Evolutionary conservation across 2,113 vertebrate genomes (phyloP), one percentile per base, ranked within the genome.

Genomic region (Callithrix jacchus): DNA sequence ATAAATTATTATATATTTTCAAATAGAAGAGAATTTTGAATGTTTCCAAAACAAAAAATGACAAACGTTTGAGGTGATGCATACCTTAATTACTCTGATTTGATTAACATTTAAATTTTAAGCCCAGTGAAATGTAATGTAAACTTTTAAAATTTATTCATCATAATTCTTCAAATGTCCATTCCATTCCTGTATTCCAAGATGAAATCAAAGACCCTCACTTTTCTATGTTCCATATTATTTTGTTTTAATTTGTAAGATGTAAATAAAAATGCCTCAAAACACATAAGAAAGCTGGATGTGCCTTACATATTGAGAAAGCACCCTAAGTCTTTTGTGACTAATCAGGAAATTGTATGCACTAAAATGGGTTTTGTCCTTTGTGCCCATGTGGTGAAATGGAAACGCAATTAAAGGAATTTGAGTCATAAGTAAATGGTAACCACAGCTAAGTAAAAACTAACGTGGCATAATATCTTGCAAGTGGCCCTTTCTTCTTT

Each of bases 331-430:
- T 35, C 71, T 71, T 81, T 71, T 61, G 32, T 61, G 40, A 37
- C 25, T n/a, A 61, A 81, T 56, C 25, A 87, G 45, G 52, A 97
- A 84, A 97, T 17, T 66, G 35, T 66, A 30, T 56, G 18, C n/a
- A 66, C 35, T 92, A 27, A 90, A 89, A 86, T 40, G 27, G 27
- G 5, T 68, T 87, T 97, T 20, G 82, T 32, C 1, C 52, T 97
- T 42, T 70, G 79, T 86, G n/a, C 27, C 64, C 52, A 61, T 56
- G 54, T 80, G 35, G 40, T 86, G 21, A 93, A 96, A 96, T 86
- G 40, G 10, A 79, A 87, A 82, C 94, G 12, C 71, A 95, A 94
- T 95, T 91, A 94, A 95, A 91, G 76, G 45, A 82, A 89, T 79
- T 81, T 86, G 73, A 92, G 18, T 79, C 47, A 91, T 70, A 87